Conservation (phyloP, 1,140 invertebrate genomes). For the Olivierus martensii region DNA sequence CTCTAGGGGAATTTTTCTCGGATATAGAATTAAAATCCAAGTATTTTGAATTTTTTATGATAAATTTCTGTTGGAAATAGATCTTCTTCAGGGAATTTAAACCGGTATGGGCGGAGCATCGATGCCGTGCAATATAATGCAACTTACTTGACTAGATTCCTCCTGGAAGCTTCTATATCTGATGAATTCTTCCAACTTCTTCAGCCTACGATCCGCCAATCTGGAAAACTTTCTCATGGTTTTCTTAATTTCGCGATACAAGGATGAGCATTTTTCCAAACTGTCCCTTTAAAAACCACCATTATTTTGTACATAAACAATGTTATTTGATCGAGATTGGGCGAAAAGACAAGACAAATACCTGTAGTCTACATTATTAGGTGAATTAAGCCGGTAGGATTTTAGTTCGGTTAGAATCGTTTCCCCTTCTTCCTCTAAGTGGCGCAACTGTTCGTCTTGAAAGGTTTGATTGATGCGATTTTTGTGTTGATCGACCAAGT, state of each 20-base stretch:
- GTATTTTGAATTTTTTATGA: no score
- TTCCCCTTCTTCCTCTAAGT: conserved; percentile 25
- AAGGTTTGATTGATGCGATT: conserved; percentile 22
- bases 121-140: neutral
- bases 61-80: no score
- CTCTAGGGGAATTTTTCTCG: no score
- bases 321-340: no score
- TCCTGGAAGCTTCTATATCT: conserved; percentile 28
- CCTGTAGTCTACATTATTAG: conserved; percentile 26
- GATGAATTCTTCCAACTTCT: conserved; percentile 26
- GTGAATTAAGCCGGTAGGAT: conserved; percentile 16
- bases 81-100: no score
- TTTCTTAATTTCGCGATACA: conserved; percentile 26
- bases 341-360: conserved; percentile 5
- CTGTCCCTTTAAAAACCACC: conserved; percentile 22
- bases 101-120: no score
- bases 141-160: conserved; percentile 27
- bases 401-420: conserved; percentile 22
- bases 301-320: no score
- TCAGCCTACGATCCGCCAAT: conserved; percentile 25
- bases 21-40: no score
- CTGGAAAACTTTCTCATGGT: conserved; percentile 24
- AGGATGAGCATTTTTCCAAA: conserved; percentile 21
- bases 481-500: conserved; percentile 27
- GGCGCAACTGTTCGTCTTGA: conserved; percentile 23